phyloP scores from a whole-genome alignment of 2,888 invertebrate genomes.

The Aspidiotus rigidus region DNA sequence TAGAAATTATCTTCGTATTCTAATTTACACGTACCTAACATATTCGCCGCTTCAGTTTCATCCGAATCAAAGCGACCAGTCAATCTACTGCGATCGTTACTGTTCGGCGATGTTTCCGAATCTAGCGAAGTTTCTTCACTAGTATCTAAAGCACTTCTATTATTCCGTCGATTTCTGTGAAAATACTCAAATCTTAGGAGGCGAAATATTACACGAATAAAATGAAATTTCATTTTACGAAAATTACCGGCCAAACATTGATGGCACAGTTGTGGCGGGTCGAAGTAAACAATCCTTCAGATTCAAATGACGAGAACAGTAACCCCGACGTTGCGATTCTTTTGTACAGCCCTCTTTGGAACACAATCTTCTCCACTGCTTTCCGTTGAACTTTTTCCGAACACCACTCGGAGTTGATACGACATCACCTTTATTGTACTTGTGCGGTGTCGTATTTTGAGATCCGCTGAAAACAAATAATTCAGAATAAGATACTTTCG shows the following conservation, averaged over 20 bases:
- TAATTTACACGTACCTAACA: constrained; percentile 57
- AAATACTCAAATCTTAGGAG: not conserved
- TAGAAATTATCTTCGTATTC: not conserved
- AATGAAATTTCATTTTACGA: not conserved
- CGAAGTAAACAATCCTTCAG: constrained; percentile 55
- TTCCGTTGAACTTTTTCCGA: constrained; percentile 98
- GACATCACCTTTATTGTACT: constrained; percentile 92
- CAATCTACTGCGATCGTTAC: constrained; percentile 55
- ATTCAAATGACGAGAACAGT: constrained; percentile 91
- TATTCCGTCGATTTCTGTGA: constrained; percentile 40
- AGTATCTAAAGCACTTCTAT: constrained; percentile 47
- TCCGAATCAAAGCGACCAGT: constrained; percentile 82
- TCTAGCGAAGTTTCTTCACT: constrained; percentile 86
- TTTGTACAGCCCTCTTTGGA: constrained; percentile 90
- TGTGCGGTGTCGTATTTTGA: constrained; percentile 88
- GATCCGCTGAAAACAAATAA: constrained; percentile 48
- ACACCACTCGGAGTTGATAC: constrained; percentile 90
- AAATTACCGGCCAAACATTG: constrained; percentile 24
- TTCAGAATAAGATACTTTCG: not conserved
- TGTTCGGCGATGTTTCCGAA: constrained; percentile 80
- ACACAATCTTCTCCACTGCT: constrained; percentile 96
- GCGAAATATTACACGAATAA: too few species aligned
- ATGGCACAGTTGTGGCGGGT: constrained; percentile 34
- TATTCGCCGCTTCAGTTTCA: constrained; percentile 93
- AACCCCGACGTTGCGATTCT: constrained; percentile 95